Evolutionary conservation across 2,888 invertebrate genomes (phyloP).

Genomic region (Cantharis nigra): DNA sequence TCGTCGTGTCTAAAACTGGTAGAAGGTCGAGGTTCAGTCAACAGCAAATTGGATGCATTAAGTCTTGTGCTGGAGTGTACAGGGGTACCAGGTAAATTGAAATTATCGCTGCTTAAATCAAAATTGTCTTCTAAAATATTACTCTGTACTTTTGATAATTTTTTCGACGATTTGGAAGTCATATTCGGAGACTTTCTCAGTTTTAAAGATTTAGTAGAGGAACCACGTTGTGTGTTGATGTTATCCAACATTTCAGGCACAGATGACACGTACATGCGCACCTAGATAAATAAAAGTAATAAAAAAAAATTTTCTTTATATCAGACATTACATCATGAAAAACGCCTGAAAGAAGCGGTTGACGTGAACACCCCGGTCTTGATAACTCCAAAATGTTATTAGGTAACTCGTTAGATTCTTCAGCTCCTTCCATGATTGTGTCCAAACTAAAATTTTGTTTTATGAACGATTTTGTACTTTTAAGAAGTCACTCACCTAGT

Average conservation of each 20-base stretch:
- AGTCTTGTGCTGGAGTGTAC: not conserved
- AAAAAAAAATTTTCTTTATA: not conserved
- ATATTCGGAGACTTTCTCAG: not conserved
- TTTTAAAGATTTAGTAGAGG: not conserved
- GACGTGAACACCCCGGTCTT: not conserved
- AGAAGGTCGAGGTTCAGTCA: not conserved
- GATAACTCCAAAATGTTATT: not conserved
- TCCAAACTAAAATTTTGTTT: not conserved
- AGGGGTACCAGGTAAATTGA: not conserved
- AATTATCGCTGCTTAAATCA: not conserved
- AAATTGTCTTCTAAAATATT: not conserved
- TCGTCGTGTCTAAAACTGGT: not conserved
- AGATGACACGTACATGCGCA: not conserved
- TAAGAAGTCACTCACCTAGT: not conserved
- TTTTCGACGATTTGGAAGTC: not conserved
- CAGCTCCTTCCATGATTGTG: not conserved
- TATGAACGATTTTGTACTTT: not conserved
- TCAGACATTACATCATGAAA: not conserved
- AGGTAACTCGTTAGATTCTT: not conserved
- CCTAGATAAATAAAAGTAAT: not conserved
- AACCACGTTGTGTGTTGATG: not conserved
- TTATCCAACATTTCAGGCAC: not conserved
- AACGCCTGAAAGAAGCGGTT: not conserved
- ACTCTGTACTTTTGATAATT: not conserved
- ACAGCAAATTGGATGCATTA: not conserved